Conservation (phyloP, 2,888 invertebrate species). For the Villa cingulata region DNA sequence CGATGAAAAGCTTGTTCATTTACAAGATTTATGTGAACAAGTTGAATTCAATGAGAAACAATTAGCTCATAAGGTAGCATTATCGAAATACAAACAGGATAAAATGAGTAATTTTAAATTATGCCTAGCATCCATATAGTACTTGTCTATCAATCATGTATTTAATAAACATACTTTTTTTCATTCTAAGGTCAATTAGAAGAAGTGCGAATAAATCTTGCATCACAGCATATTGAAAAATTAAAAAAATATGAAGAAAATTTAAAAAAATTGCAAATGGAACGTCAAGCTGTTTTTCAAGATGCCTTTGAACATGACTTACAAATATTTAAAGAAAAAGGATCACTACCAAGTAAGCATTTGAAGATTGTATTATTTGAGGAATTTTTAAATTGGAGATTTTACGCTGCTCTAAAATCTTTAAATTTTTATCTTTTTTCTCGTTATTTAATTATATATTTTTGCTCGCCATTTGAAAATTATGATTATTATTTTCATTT, state of each 20-base stretch:
- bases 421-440: background rate
- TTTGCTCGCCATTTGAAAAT: background rate
- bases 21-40: constrained; percentile 50
- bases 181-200: constrained; percentile 29
- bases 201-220: constrained; percentile 38
- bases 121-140: background rate
- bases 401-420: background rate
- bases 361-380: background rate
- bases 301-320: constrained; percentile 56
- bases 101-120: constrained; percentile 48
- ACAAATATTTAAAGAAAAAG: constrained; percentile 47
- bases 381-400: background rate
- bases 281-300: constrained; percentile 54
- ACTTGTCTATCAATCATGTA: constrained; percentile 1
- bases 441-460: background rate
- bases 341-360: constrained; percentile 43
- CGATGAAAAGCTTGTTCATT: constrained; percentile 42
- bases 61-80: constrained; percentile 47
- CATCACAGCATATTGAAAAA: constrained; percentile 43
- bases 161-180: background rate
- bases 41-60: constrained; percentile 49
- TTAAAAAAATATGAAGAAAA: constrained; percentile 42
- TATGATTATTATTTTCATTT: background rate
- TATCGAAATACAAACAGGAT: constrained; percentile 48
- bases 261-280: constrained; percentile 42